These are phyloP conservation scores for Sarotherodon lohbergeri DNA, from an alignment of 2,113 vertebrate species.

Conservation along the genomic window DNA sequence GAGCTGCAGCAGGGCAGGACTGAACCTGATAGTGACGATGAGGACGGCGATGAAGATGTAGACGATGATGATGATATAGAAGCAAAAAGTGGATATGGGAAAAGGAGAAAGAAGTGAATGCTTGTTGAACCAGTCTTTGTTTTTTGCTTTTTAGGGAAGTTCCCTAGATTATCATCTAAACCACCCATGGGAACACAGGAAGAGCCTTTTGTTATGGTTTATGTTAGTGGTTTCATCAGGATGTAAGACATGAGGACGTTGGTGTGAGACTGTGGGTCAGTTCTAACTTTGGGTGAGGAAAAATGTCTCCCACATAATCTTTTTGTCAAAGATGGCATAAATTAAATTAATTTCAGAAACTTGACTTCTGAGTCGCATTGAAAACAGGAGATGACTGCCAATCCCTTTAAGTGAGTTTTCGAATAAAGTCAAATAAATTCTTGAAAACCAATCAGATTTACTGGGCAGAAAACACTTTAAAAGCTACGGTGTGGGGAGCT, in stretches of 20 bases:
- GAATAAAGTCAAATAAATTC: not conserved
- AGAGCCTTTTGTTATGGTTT: not conserved
- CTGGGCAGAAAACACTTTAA: not conserved
- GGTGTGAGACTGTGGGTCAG: not conserved
- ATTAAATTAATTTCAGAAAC: not conserved
- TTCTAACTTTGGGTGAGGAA: not conserved
- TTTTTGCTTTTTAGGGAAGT: not conserved
- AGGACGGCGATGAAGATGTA: not conserved
- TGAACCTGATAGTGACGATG: slow-evolving; percentile 17
- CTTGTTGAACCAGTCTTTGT: not conserved
- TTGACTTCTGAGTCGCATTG: not conserved
- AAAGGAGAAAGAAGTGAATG: slow-evolving; percentile 39
- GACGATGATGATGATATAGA: slow-evolving; percentile 4
- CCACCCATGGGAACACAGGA: not conserved
- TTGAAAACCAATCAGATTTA: not conserved
- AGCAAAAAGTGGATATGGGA: slow-evolving; percentile 47
- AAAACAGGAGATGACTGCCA: not conserved
- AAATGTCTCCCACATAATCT: not conserved
- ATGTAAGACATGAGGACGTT: not conserved
- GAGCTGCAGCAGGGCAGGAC: slow-evolving; percentile 10
- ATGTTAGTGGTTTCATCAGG: not conserved
- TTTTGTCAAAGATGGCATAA: not conserved
- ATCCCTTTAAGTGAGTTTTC: not conserved
- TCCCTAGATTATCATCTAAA: not conserved
- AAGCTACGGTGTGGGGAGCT: not conserved